Percentiles rank a stretch among this genome's conserved stretches.
Conservation (phyloP, 2,113 vertebrate species). For the Elephantulus edwardii region DNA sequence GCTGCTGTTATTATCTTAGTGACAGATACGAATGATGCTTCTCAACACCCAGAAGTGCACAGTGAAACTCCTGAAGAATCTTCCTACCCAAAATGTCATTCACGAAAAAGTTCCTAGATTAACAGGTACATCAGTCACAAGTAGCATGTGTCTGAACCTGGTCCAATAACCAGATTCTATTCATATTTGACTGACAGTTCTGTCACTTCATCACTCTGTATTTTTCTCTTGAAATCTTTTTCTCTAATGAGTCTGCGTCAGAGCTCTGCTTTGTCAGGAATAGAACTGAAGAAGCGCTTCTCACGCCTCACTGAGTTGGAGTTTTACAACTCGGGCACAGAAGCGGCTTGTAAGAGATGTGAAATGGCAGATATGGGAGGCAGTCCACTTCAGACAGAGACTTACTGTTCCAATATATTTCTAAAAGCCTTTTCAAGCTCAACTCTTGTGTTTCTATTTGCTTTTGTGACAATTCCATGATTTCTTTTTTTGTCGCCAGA, state of each 20-base stretch:
- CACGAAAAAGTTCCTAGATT: background rate
- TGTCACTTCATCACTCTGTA: background rate
- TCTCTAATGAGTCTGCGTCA: background rate
- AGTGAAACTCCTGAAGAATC: background rate
- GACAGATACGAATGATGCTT: background rate
- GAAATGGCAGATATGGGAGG: background rate
- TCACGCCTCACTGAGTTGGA: background rate
- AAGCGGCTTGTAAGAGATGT: background rate
- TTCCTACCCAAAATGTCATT: background rate
- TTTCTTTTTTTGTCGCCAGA: conserved; percentile 42
- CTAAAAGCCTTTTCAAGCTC: background rate
- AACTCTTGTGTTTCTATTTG: conserved; percentile 7
- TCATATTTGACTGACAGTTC: background rate
- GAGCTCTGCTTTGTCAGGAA: background rate
- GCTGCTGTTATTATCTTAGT: background rate
- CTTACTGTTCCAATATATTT: background rate
- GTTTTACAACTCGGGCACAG: background rate
- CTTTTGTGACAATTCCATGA: accelerated
- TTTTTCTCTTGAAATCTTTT: background rate
- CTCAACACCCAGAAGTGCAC: background rate
- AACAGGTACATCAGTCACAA: background rate
- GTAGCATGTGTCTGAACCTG: background rate
- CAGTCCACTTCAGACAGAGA: background rate
- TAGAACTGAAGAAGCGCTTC: background rate
- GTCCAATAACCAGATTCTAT: background rate